Percentiles rank a stretch among this genome's conserved stretches.
phyloP scores from a whole-genome alignment of 2,888 invertebrate species.

The Tiliacea aurago region DNA sequence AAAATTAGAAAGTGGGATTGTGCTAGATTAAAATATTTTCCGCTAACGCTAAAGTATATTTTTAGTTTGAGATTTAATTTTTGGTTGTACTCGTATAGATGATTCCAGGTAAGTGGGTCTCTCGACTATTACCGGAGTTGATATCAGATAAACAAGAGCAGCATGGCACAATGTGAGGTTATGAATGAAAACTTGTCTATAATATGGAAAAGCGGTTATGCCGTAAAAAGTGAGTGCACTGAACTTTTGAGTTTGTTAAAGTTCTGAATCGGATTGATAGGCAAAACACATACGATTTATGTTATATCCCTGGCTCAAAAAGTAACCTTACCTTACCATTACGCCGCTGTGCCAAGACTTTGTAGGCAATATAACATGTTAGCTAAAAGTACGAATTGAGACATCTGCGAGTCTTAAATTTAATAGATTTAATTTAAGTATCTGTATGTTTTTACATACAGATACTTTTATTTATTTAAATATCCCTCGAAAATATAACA shows the following conservation, averaged over 20 bases:
- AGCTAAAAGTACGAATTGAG: too few relatives aligned
- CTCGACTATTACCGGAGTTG: neutral
- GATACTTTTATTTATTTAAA: too few relatives aligned
- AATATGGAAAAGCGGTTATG: neutral
- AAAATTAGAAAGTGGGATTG: neutral
- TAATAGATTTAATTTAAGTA: too few relatives aligned
- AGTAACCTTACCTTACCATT: too few relatives aligned
- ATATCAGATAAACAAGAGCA: conserved; percentile 16
- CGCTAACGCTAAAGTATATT: neutral
- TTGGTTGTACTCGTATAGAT: neutral
- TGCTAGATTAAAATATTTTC: conserved; percentile 16
- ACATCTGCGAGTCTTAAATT: too few relatives aligned
- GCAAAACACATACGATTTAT: too few relatives aligned
- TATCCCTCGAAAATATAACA: conserved; percentile 35
- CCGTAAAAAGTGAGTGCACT: neutral
- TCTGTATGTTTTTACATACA: too few relatives aligned
- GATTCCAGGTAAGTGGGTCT: conserved; percentile 14
- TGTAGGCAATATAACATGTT: too few relatives aligned
- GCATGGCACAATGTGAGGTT: neutral
- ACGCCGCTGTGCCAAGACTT: too few relatives aligned
- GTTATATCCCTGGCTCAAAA: too few relatives aligned
- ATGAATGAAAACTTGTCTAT: neutral
- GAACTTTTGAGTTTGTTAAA: too few relatives aligned
- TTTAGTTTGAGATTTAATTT: neutral
- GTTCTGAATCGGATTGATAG: too few relatives aligned